phyloP scores from a whole-genome alignment of 2,113 vertebrate genomes.

The Scomber scombrus region DNA sequence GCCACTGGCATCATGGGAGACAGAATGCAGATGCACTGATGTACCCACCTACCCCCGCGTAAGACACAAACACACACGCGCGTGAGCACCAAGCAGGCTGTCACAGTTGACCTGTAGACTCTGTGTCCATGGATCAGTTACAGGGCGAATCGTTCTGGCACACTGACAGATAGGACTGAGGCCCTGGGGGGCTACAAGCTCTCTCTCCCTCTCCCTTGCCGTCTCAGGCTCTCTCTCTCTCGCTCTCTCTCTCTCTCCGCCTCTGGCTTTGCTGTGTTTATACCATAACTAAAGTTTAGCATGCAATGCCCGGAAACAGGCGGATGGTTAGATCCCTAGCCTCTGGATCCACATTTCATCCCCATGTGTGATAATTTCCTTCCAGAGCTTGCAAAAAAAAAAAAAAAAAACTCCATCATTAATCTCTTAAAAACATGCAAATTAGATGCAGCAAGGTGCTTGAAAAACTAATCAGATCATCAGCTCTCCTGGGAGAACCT shows the following conservation, averaged over 20 bases:
- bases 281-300: slow-evolving; percentile 40
- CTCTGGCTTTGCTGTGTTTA: slow-evolving; percentile 49
- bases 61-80: slow-evolving; percentile 20
- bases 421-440: neutral
- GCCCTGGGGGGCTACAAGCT: slow-evolving; percentile 57
- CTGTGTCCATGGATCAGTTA: slow-evolving; percentile 69
- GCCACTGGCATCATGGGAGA: slow-evolving; percentile 41
- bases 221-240: slow-evolving; percentile 16
- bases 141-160: slow-evolving; percentile 61
- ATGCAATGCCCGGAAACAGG: slow-evolving; percentile 12
- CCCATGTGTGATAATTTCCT: slow-evolving; percentile 1
- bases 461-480: slow-evolving; percentile 22
- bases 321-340: neutral
- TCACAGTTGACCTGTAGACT: slow-evolving; percentile 73
- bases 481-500: slow-evolving; percentile 7
- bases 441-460: slow-evolving; percentile 7
- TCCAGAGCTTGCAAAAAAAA: neutral
- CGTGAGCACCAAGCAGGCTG: slow-evolving; percentile 43
- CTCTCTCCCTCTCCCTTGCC: neutral
- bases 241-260: slow-evolving; percentile 17
- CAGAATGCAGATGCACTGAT: slow-evolving; percentile 62
- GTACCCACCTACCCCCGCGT: slow-evolving; percentile 11
- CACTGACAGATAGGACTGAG: slow-evolving; percentile 65
- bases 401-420: neutral
- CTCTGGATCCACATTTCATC: slow-evolving; percentile 7